Conservation (phyloP, 1,140 invertebrate genomes). For the Babylonia areolata region DNA sequence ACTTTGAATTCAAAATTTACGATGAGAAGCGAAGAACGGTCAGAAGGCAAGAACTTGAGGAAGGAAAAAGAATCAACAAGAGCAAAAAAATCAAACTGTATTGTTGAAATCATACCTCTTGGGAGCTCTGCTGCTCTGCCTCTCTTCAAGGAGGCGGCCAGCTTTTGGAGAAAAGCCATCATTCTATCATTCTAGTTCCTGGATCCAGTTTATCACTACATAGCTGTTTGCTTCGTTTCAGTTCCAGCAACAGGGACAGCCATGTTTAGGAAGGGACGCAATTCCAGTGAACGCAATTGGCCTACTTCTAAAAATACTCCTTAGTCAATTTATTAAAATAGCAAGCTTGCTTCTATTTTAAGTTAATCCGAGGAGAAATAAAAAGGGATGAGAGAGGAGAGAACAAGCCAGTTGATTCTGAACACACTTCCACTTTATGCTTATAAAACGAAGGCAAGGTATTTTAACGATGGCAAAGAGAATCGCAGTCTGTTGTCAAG, state of each 20-base stretch:
- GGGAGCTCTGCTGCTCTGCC: constrained; percentile 57
- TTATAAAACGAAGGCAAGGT: too few species aligned
- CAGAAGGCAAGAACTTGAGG: too few species aligned
- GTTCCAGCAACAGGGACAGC: not conserved
- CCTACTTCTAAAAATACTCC: not conserved
- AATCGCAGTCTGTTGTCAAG: not conserved
- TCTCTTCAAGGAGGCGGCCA: constrained; percentile 49
- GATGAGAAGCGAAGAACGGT: too few species aligned
- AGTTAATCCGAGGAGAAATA: not conserved
- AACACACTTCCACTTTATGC: too few species aligned
- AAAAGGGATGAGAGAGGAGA: not conserved
- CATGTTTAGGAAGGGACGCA: constrained; percentile 39
- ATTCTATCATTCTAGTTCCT: constrained; percentile 9
- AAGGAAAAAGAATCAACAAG: not conserved
- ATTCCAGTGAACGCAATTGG: not conserved
- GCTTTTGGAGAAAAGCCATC: constrained; percentile 58
- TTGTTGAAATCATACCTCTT: constrained; percentile 39
- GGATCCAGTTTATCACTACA: not conserved
- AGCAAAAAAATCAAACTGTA: not conserved
- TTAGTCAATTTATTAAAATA: not conserved
- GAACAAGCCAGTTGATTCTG: too few species aligned
- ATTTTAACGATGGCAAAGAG: too few species aligned
- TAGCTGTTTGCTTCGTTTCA: not conserved
- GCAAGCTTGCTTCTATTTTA: not conserved
- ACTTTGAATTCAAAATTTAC: too few species aligned